Percentiles rank a stretch among this genome's conserved stretches.
Evolutionary conservation across 2,113 vertebrate genomes (phyloP).

Genomic region (Serinus canaria): DNA sequence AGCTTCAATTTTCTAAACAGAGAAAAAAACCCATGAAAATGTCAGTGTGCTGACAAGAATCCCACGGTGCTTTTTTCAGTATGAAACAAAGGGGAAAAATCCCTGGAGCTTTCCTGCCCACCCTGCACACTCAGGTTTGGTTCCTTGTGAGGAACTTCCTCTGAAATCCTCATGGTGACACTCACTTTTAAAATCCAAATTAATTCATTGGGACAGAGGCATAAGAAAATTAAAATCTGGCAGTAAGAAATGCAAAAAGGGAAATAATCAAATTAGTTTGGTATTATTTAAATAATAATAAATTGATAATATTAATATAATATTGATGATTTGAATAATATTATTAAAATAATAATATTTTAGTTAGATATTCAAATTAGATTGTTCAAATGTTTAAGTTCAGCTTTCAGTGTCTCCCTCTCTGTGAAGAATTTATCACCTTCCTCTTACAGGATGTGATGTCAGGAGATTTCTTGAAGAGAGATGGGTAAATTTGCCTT

Average conservation of each 20-base stretch:
- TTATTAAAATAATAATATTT: not conserved
- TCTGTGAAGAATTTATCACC: not conserved
- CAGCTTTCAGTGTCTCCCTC: not conserved
- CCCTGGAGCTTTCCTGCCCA: not conserved
- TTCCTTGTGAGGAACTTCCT: not conserved
- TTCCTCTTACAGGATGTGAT: not conserved
- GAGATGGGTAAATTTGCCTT: not conserved
- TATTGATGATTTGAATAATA: not conserved
- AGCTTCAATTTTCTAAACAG: not conserved
- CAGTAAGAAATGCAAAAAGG: not conserved
- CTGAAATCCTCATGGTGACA: not conserved
- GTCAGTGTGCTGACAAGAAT: not conserved
- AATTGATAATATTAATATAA: too few relatives aligned
- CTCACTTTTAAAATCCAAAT: not conserved
- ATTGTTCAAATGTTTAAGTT: not conserved
- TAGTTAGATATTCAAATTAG: not conserved
- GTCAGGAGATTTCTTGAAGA: not conserved
- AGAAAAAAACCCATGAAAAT: fast-evolving
- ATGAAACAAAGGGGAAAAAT: not conserved
- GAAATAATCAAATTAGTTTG: fast-evolving
- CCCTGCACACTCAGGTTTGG: not conserved
- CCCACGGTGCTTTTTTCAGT: not conserved
- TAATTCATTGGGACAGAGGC: not conserved
- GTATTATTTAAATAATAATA: not conserved
- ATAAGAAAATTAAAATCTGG: not conserved